Percentiles rank a stretch among this genome's conserved stretches.
Evolutionary conservation across 2,797 vertebrate genomes (phyloP).

Genomic region (Karalla daura): DNA sequence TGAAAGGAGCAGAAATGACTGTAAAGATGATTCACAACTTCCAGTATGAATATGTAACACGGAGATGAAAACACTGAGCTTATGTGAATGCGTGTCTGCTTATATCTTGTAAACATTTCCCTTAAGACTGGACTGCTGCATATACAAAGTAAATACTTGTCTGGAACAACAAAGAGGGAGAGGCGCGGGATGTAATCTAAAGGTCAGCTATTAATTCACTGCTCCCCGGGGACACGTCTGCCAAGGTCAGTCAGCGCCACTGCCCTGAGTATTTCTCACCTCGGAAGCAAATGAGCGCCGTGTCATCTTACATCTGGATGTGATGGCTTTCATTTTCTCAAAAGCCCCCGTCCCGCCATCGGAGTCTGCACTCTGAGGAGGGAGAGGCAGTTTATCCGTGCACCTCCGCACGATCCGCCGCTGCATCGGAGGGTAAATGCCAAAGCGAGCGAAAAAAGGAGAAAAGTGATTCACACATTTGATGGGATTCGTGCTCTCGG

Average conservation of each 20-base stretch:
- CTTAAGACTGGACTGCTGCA: background rate
- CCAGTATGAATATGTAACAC: background rate
- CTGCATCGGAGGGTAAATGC: background rate
- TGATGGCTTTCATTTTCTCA: conserved; percentile 52
- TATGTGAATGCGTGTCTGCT: background rate
- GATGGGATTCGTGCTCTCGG: conserved; percentile 9
- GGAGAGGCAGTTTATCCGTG: conserved; percentile 15
- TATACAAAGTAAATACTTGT: conserved; percentile 16
- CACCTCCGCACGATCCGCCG: background rate
- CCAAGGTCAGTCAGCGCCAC: conserved; percentile 66
- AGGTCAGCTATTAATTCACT: conserved; percentile 78
- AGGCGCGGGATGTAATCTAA: conserved; percentile 57
- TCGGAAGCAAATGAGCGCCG: conserved; percentile 67
- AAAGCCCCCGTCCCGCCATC: conserved; percentile 42
- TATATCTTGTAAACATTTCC: background rate
- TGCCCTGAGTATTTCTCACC: conserved; percentile 74
- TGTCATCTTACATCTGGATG: conserved; percentile 72
- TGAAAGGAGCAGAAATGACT: background rate
- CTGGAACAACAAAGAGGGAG: conserved; percentile 15
- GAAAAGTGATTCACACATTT: background rate
- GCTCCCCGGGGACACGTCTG: conserved; percentile 63
- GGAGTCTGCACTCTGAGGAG: conserved; percentile 17
- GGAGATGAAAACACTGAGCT: background rate
- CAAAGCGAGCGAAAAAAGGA: conserved; percentile 11
- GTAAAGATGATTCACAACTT: background rate